Evolutionary conservation across 92 coral and sea anemone species (phyloP), one percentile per base, ranked within the genome.

Genomic region (Epizoanthus ramosus): DNA sequence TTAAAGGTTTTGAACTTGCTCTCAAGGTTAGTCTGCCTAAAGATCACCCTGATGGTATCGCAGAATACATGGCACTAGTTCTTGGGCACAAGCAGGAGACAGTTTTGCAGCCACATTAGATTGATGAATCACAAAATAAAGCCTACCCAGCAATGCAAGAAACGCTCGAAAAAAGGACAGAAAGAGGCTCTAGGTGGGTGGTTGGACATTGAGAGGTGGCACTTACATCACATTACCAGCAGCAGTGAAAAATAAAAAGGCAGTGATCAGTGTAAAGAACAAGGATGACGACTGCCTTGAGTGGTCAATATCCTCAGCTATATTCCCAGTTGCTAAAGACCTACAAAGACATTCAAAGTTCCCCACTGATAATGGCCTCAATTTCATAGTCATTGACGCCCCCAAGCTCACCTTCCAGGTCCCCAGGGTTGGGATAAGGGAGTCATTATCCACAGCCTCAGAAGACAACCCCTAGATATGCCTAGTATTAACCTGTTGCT

Each of bases 251-350:
- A 64, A 60, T 57, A 85, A 75, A 24, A 87, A 82, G 83, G 90
- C 82, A 31, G 83, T 80, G 15, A 87, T 45, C n/a, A n/a, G n/a
- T n/a, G 90, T 80, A 31, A 58, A 87, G 57, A 87, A 82, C 31
- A 64, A 24, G 68, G 87, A 82, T 68, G 83, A 87, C 58, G 23
- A 87, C 77, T 87, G 87, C 75, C 83, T 87, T 0, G 80, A 80
- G 18, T 86, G 89, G 89, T 57, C 89, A 17, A 86, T 80, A 1
- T 67, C 86, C 2, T 85, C 88, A 0, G 88, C 88, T 41, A 7
- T 85, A 15, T 85, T 85, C 35, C 85, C 57, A 21, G 84, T 8
- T 12, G 64, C 37, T 3, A 5, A 60, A 1, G 0, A 85, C 56
- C 41, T 23, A 16, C 50, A 85, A 0, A 76, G 85, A 13, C 76